Evolutionary conservation across 2,113 vertebrate genomes (phyloP).

Genomic region (Cardinalis cardinalis): DNA sequence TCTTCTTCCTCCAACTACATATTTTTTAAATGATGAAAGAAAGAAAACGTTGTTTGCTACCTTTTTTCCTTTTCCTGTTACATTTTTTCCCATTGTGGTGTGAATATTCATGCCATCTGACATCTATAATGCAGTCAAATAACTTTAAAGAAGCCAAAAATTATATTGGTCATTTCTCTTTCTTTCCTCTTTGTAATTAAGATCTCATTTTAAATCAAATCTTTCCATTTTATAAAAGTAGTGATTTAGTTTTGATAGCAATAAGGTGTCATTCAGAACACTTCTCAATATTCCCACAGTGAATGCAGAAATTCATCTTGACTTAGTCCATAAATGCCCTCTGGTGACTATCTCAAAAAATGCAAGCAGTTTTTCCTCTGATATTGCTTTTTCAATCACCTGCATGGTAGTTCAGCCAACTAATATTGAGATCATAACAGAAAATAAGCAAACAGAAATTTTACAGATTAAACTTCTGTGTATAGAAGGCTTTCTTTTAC

Average conservation of each 20-base stretch:
- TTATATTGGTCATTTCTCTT: neutral
- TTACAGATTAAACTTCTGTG: neutral
- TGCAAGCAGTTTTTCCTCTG: conserved; percentile 59
- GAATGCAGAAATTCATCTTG: conserved; percentile 58
- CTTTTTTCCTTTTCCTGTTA: neutral
- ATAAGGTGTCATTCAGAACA: conserved; percentile 25
- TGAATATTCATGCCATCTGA: neutral
- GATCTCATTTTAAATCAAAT: neutral
- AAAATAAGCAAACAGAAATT: neutral
- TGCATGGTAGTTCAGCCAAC: neutral
- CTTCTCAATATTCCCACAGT: conserved; percentile 33
- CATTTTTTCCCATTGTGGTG: neutral
- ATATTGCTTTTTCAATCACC: neutral
- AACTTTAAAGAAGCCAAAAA: neutral
- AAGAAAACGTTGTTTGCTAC: neutral
- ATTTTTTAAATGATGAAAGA: conserved; percentile 18
- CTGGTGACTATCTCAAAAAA: conserved; percentile 76
- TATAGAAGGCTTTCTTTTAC: neutral
- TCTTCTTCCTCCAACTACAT: neutral
- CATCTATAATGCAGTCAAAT: neutral
- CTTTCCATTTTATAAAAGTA: conserved; percentile 3
- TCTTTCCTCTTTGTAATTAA: neutral
- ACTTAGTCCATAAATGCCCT: conserved; percentile 81
- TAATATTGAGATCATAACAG: neutral
- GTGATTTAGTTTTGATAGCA: conserved; percentile 31